Evolutionary conservation across 2,888 invertebrate genomes (phyloP), one percentile per base, ranked within the genome.

Genomic region (Drosophila recens): DNA sequence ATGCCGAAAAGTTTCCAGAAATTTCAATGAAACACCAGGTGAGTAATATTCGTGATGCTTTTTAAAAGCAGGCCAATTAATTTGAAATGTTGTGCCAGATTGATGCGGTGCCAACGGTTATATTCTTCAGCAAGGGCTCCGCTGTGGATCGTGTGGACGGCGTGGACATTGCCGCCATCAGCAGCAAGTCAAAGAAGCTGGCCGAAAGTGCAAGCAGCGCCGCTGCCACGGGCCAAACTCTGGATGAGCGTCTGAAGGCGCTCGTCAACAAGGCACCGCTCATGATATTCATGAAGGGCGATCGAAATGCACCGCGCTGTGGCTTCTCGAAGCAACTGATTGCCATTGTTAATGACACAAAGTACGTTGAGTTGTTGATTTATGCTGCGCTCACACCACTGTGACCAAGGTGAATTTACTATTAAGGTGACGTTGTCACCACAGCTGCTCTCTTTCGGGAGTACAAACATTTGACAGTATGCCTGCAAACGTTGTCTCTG

Each of bases 271-370:
- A 94, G 89, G 95, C 96, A 27, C 94, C 95, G 53, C 94, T 98
- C 3, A 97, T 97, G 97, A 93, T 97, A 3, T 98, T 98, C 90
- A 98, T 98, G 96, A 98, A 98, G 93, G 98, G 98, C 15, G 95
- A 95, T 84, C 95, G 95, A 30, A 93, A 94, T 52, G 93, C 93
- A 61, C 98, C 98, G 0, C 94, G 95, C 82, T 98, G 98, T 93
- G 98, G 96, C 45, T 98, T 96, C 90, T 97, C 96, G 83, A 95
- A 94, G 92, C 96, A 96, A 76, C 95, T 97, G 17, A 94, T 98
- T 75, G 95, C 95, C 72, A 95, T 99, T 73, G 93, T 99, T 40
- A 96, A 97, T 90, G 95, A 94, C 49, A 93, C 94, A 58, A 96
- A 95, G 95, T 97, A 93, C 91, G 93, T 85, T 6, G 1, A 17